Evolutionary conservation across 2,113 vertebrate genomes (phyloP).

Genomic region (Pelusios castaneus): DNA sequence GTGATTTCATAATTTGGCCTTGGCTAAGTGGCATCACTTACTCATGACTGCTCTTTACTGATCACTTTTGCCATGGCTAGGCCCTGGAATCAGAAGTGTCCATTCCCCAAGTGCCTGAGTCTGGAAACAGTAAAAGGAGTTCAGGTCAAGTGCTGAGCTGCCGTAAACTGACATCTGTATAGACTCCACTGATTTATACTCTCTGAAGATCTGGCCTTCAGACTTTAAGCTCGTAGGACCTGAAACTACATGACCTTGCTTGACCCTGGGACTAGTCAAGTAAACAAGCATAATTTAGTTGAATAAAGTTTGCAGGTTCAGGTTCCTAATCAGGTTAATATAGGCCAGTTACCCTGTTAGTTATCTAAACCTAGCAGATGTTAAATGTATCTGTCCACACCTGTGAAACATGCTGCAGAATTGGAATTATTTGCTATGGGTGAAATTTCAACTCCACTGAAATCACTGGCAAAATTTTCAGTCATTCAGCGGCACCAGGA

Average conservation of each 20-base stretch:
- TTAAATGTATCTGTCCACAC: not conserved
- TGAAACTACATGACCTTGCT: not conserved
- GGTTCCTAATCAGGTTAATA: not conserved
- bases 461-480: accelerated
- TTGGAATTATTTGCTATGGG: not conserved
- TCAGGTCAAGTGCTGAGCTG: accelerated
- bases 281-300: not conserved
- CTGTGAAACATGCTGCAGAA: not conserved
- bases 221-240: not conserved
- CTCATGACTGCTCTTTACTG: not conserved
- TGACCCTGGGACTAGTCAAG: not conserved
- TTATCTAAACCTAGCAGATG: not conserved
- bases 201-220: not conserved
- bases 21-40: not conserved
- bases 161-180: not conserved
- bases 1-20: not conserved
- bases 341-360: not conserved
- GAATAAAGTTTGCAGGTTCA: not conserved
- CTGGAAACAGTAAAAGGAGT: not conserved
- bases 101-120: not conserved
- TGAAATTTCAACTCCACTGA: not conserved
- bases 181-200: accelerated
- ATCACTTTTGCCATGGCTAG: not conserved
- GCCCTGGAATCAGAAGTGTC: not conserved
- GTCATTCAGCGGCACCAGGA: not conserved